These are phyloP conservation scores for Phrynocephalus guinanensis DNA, from an alignment of 2,797 vertebrate species.

Conservation along the genomic window DNA sequence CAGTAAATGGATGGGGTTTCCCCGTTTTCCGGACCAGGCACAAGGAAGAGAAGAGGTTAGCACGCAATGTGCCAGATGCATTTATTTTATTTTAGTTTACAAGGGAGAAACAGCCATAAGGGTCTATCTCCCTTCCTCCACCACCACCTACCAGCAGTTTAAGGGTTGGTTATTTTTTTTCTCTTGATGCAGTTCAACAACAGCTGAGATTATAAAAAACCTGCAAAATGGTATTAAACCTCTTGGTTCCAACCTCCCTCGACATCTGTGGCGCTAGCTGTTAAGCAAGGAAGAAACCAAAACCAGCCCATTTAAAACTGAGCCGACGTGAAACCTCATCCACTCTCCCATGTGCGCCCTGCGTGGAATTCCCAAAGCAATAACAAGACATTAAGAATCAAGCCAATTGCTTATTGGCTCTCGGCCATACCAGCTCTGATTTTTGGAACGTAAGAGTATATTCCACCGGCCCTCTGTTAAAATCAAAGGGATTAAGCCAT, in stretches of 20 bases:
- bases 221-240: conserved; percentile 72
- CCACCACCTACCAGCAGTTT: too few relatives aligned
- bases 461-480: conserved; percentile 46
- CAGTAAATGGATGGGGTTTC: conserved; percentile 74
- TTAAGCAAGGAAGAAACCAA: conserved; percentile 58
- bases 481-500: conserved; percentile 29
- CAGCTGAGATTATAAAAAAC: conserved; percentile 68
- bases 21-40: conserved; percentile 76
- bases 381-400: conserved; percentile 33
- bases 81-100: background rate
- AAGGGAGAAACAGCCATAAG: conserved; percentile 15
- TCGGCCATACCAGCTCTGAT: conserved; percentile 40
- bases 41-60: conserved; percentile 74
- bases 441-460: conserved; percentile 43
- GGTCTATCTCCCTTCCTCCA: conserved; percentile 31
- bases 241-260: conserved; percentile 67
- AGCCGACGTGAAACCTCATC: conserved; percentile 36
- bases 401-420: conserved; percentile 48
- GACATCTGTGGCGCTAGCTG: conserved; percentile 50
- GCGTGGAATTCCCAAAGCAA: conserved; percentile 63
- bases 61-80: conserved; percentile 69
- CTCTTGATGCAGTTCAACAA: conserved; percentile 67
- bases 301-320: conserved; percentile 20
- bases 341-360: conserved; percentile 17
- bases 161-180: conserved; percentile 38